These are phyloP conservation scores for Bathynomus jamesi DNA, from an alignment of 1,140 invertebrate species.

Conservation along the genomic window DNA sequence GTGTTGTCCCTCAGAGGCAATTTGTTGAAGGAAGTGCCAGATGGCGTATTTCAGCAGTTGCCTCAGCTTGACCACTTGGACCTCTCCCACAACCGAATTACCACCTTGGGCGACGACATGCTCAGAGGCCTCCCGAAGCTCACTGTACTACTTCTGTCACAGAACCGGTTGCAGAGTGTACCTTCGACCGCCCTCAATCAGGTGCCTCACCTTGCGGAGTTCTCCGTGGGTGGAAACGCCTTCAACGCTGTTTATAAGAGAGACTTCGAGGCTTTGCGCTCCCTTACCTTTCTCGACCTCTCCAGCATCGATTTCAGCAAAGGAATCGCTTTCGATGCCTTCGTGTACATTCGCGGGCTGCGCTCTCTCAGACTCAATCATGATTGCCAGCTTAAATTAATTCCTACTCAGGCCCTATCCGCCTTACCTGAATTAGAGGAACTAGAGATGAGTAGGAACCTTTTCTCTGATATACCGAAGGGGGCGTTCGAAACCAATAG, in stretches of 20 bases:
- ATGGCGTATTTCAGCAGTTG: conserved; percentile 20
- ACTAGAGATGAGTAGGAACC: conserved; percentile 29
- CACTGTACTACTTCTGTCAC: conserved; percentile 23
- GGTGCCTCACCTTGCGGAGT: conserved; percentile 29
- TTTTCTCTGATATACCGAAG: conserved; percentile 21
- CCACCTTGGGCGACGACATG: conserved; percentile 19
- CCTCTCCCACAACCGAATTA: conserved; percentile 30
- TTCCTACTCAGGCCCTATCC: conserved; percentile 28
- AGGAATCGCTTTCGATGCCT: conserved; percentile 18
- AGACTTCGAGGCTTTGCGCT: conserved; percentile 21
- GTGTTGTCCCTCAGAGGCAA: conserved; percentile 29
- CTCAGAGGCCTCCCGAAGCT: conserved; percentile 18
- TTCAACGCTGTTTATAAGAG: conserved; percentile 19
- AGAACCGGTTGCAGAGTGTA: conserved; percentile 21
- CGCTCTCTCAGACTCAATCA: conserved; percentile 23
- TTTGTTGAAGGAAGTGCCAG: conserved; percentile 21
- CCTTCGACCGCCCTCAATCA: conserved; percentile 25
- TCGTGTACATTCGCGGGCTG: conserved; percentile 18
- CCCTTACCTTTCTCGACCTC: conserved; percentile 26
- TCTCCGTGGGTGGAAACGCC: conserved; percentile 25
- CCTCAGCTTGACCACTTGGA: conserved; percentile 24
- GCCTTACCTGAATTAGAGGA: conserved; percentile 27
- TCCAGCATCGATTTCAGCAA: conserved; percentile 19
- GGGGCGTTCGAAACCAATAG: conserved; percentile 25
- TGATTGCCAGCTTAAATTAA: conserved; percentile 19